Evolutionary conservation across 2,888 invertebrate genomes (phyloP).

Genomic region (Julus scanicus): DNA sequence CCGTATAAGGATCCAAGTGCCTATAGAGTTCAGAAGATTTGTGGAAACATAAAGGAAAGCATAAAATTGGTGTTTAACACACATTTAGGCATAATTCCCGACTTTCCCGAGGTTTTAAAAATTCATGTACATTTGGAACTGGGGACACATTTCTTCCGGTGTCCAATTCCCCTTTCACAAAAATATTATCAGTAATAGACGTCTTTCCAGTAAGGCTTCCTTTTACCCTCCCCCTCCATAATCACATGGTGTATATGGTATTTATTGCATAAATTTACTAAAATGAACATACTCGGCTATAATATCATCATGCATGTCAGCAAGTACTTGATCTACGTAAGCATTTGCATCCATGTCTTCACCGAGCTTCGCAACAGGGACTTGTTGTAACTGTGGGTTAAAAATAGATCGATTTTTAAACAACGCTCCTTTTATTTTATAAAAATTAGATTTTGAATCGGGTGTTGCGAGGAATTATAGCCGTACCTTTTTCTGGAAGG

Average conservation of each 20-base stretch:
- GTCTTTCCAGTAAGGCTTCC: not conserved
- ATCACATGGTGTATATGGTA: not conserved
- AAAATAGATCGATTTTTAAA: not conserved
- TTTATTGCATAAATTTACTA: not conserved
- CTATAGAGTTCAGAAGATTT: not conserved
- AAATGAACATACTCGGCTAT: conserved; percentile 17
- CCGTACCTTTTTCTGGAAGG: not conserved
- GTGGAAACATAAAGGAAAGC: no score
- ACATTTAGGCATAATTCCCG: no score
- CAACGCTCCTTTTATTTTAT: not conserved
- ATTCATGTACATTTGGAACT: no score
- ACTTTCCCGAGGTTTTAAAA: no score
- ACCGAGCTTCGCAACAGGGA: not conserved
- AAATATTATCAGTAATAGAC: not conserved
- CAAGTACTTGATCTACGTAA: conserved; percentile 49
- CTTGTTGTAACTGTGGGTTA: not conserved
- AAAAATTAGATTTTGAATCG: not conserved
- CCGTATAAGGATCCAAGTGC: conserved; percentile 28
- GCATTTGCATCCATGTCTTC: conserved; percentile 36
- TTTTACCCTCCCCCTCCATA: no score
- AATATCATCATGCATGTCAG: not conserved
- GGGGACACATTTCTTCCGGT: no score
- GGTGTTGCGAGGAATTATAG: no score
- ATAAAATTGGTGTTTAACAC: no score
- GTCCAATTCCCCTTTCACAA: no score